Evolutionary conservation across 1,140 invertebrate genomes (phyloP), one percentile per base, ranked within the genome.

Genomic region (Drosophila novamexicana): DNA sequence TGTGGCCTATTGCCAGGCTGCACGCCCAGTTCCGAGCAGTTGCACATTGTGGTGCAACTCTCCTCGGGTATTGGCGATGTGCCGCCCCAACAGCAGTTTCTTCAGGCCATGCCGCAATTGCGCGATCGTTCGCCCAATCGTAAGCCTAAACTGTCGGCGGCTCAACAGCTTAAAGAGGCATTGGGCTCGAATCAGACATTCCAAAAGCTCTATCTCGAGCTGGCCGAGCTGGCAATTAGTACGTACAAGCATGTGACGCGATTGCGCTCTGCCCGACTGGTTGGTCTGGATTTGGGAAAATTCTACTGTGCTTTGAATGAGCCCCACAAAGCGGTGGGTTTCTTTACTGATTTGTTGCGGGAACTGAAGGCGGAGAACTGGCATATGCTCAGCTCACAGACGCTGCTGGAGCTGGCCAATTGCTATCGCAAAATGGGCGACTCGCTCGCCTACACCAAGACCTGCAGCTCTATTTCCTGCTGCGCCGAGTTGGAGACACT

Each of bases 181-280:
- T 92, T 99, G 0, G 97, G 97, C 47, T 98, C 97, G 0, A 97
- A 97, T 91, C 95, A 97, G 69, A 95, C 96, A 18, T 99, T 98
- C 92, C 95, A 96, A 78, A 97, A 97, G 90, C 96, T 98, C 77
- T 99, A 99, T 91, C 93, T 99, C 65, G 98, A 99, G 92, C 93
- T 99, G 47, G 97, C 97, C 7, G 98, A 99, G 93, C 93, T 99
- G 66, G 97, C 98, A 1, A 98, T 99, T 95, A 97, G 98, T 47
- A 99, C 98, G 1, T 99, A 97, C 86, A 99, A 99, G 92, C 98
- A 99, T 93, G 98, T 99, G 78, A 95, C 97, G 7, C 94, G 97
- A 52, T 94, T 97, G 62, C 93, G 97, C 70, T 97, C 95, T 42
- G 98, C 98, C 0, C 94, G 97, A 54, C 94, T 97, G 14, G 96